phyloP scores from a whole-genome alignment of 1,140 invertebrate genomes.

The Diorhabda sublineata region DNA sequence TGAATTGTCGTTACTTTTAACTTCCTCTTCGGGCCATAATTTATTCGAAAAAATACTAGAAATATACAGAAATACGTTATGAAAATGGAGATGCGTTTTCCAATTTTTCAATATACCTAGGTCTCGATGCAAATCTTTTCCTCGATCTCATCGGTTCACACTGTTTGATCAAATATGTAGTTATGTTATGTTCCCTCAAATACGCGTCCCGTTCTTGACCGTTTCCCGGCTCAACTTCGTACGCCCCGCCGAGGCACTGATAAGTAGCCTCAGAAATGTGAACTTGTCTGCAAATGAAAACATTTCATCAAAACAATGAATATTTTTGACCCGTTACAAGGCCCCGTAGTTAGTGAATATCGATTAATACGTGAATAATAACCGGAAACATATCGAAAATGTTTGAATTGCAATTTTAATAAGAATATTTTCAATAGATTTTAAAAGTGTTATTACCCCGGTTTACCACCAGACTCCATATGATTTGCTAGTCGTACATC shows the following conservation, averaged over 20 bases:
- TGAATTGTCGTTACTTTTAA: constrained; percentile 38
- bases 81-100: neutral
- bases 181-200: constrained; percentile 80
- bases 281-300: constrained; percentile 64
- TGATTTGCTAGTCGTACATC: constrained; percentile 98
- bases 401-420: too few relatives aligned
- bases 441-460: constrained; percentile 60
- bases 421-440: too few relatives aligned
- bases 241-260: constrained; percentile 78
- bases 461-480: constrained; percentile 91
- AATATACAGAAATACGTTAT: neutral
- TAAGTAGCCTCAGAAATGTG: constrained; percentile 86
- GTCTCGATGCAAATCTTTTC: constrained; percentile 53
- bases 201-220: constrained; percentile 81
- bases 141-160: constrained; percentile 66
- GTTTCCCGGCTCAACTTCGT: constrained; percentile 89
- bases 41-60: constrained; percentile 50
- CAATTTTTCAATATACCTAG: constrained; percentile 39
- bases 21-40: constrained; percentile 55
- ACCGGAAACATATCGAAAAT: too few relatives aligned
- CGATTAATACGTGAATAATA: too few relatives aligned
- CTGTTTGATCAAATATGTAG: constrained; percentile 88
- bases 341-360: too few relatives aligned
- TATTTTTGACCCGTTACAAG: too few relatives aligned
- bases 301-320: neutral